Conservation (phyloP, 2,888 invertebrate species). For the Calliopum simillimum region DNA sequence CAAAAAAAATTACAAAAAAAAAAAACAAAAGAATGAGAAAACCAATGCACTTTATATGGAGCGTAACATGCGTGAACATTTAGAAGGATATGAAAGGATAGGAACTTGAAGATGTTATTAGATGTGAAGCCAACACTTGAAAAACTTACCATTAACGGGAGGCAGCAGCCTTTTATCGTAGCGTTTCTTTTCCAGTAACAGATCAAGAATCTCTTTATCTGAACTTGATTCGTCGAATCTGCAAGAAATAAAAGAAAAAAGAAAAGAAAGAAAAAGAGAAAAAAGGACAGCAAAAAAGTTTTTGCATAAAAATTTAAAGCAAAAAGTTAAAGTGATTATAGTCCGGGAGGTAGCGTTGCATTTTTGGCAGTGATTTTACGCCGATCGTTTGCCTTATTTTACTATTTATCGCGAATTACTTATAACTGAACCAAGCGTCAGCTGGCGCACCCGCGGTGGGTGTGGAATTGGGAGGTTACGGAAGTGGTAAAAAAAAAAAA, state of each 20-base stretch:
- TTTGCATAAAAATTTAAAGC: constrained; percentile 21
- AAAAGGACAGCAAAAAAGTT: constrained; percentile 5
- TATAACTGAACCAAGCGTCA: no score
- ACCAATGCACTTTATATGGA: constrained; percentile 14
- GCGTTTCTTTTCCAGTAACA: constrained; percentile 85
- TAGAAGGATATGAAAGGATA: no score
- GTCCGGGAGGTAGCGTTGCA: no score
- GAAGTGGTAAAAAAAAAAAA: no score
- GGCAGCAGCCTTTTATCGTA: constrained; percentile 94
- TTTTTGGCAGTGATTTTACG: no score
- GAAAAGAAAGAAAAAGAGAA: constrained; percentile 13
- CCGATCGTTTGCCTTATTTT: no score
- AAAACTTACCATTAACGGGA: constrained; percentile 82
- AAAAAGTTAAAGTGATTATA: constrained; percentile 4
- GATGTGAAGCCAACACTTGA: not conserved
- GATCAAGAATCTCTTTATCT: constrained; percentile 93
- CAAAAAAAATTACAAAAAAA: constrained; percentile 6
- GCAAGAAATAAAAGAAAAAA: constrained; percentile 50
- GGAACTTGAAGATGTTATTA: not conserved
- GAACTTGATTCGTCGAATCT: constrained; percentile 93
- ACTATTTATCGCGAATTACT: no score
- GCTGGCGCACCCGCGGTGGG: no score
- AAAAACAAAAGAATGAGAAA: constrained; percentile 2
- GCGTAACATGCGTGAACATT: not conserved
- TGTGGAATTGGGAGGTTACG: no score